Percentiles rank a stretch among this genome's conserved stretches.
Evolutionary conservation across 1,140 invertebrate genomes (phyloP).

Genomic region (Solen grandis): DNA sequence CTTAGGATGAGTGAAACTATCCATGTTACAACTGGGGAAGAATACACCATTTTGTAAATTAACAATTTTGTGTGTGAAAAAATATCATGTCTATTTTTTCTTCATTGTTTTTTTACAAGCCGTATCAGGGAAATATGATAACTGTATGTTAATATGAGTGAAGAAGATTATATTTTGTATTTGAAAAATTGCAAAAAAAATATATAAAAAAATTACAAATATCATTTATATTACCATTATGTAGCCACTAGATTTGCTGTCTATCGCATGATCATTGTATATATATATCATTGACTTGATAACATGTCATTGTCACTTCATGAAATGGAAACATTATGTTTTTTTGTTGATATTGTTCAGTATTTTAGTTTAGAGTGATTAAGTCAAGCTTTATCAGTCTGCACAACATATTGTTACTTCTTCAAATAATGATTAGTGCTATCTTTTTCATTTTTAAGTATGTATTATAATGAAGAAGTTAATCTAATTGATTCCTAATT

Average conservation of each 20-base stretch:
- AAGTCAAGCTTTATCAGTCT: not conserved
- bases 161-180: conserved; percentile 57
- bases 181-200: conserved; percentile 49
- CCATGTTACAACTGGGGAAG: not conserved
- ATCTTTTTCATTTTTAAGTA: no score
- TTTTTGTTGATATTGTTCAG: not conserved
- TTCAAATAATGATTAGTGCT: no score
- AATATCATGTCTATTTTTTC: conserved; percentile 11
- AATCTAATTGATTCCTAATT: no score
- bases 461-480: no score
- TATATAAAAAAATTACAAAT: conserved; percentile 32
- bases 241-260: not conserved
- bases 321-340: no score
- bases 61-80: not conserved
- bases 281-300: not conserved
- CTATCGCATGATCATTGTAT: not conserved
- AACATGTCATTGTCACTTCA: no score
- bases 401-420: no score
- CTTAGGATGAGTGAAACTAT: no score
- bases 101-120: conserved; percentile 36
- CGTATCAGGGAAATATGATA: conserved; percentile 56
- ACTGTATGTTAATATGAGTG: conserved; percentile 44
- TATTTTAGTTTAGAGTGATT: not conserved
- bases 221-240: conserved; percentile 8
- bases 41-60: conserved; percentile 1